Conservation (phyloP, 2,888 invertebrate species). For the Phortica okadai region DNA sequence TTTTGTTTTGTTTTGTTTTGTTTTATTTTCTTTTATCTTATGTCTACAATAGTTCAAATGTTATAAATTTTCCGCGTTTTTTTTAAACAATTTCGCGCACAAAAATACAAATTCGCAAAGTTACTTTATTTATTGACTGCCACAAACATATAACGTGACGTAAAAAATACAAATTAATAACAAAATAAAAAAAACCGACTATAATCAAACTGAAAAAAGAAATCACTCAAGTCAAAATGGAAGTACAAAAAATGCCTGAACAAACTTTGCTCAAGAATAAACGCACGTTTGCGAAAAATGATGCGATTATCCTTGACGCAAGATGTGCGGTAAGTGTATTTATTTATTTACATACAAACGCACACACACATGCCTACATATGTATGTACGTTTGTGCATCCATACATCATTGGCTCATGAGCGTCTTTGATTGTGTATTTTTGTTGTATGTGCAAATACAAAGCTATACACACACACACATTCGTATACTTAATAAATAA, state of each 20-base stretch:
- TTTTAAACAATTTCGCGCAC: constrained; percentile 4
- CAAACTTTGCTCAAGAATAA: constrained; percentile 64
- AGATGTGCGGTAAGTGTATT: constrained; percentile 73
- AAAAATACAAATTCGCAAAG: neutral
- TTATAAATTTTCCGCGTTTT: constrained; percentile 50
- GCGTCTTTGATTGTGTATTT: neutral
- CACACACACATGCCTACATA: neutral
- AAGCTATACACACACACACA: too few relatives aligned
- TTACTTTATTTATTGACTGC: constrained; percentile 24
- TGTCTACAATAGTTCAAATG: constrained; percentile 20
- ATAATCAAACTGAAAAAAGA: constrained; percentile 33
- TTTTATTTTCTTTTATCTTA: constrained; percentile 3
- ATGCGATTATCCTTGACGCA: constrained; percentile 69
- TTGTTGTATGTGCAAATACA: too few relatives aligned
- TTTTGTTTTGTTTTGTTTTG: neutral
- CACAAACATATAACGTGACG: constrained; percentile 11
- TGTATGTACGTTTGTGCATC: neutral
- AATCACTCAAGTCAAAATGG: constrained; percentile 58
- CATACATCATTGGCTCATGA: neutral
- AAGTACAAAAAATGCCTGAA: constrained; percentile 69
- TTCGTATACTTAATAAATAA: too few relatives aligned
- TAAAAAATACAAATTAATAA: constrained; percentile 36
- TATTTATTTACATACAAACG: neutral
- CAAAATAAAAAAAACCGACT: constrained; percentile 31
- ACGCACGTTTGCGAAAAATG: constrained; percentile 62